Base-by-base conservation (phyloP, 1,140 invertebrate species). In the Pissodes strobi region DNA sequence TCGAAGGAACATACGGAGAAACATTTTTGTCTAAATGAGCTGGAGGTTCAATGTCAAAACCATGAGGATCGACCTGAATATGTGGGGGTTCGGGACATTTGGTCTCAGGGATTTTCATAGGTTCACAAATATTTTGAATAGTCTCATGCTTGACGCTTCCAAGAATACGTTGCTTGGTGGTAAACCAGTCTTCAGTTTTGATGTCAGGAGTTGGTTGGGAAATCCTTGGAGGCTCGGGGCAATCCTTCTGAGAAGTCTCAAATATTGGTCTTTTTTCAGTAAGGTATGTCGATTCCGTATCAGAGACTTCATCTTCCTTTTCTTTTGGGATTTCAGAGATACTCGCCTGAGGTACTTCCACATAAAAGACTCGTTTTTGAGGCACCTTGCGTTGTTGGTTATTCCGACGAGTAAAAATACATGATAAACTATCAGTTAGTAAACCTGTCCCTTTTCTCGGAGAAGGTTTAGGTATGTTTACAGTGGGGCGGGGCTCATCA, bases 191-290 rank as follows among this genome's bases (percentile, higher is more conserved):
- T 19, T 61, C 58, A 4, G 17, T 61, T 6, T n/a, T n/a, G 12
- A 61, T 51, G 34, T 64, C 51, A 10, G 48, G 60, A 19, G 60
- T 62, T n/a, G 51, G 21, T 49, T 64, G 61, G 23, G 61, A 64
- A 13, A 64, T 55, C 25, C 52, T 13, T 0, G 61, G 61, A 34
- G 61, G 61, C 23, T 55, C 61, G 4, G 61, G 61, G 38, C 59
- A 62, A n/a, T 52, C 38, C 5, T 49, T 49, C 6, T 12, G 17
- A 9, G 21, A 22, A 25, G 22, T 9, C 0, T 49, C 46, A 23
- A 13, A 23, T 18, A 12, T 25, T 38, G 30, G 2, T 3, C 19
- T 23, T 43, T 15, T 53, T 18, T 48, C 3, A 4, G 25, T 10
- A 27, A 27, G 46, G 6, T 23, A 52, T 0, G 25, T 37, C 2